These are phyloP conservation scores for Perognathus longimembris DNA, from an alignment of 2,113 vertebrate species.

Conservation along the genomic window DNA sequence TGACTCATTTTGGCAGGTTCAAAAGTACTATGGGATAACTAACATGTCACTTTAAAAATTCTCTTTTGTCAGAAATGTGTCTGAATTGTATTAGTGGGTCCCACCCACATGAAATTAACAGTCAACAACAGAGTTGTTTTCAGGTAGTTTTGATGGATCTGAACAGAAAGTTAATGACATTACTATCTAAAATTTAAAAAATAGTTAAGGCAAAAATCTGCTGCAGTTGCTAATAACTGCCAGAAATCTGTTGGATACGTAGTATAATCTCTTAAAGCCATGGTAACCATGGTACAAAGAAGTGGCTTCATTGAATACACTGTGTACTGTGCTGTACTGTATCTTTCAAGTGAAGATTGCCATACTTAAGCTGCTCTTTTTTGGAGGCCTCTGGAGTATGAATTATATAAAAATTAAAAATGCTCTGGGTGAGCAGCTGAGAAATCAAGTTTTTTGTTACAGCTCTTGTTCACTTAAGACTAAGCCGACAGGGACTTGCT, in stretches of 20 bases:
- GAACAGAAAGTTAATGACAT: conserved; percentile 76
- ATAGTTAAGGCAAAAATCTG: conserved; percentile 75
- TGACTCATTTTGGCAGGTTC: conserved; percentile 19
- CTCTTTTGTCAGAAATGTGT: conserved; percentile 39
- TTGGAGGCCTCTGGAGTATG: conserved; percentile 65
- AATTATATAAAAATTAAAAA: conserved; percentile 80
- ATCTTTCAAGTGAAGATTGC: conserved; percentile 64
- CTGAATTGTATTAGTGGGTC: not conserved
- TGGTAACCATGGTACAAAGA: conserved; percentile 78
- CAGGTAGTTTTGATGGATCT: conserved; percentile 66
- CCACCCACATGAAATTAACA: not conserved
- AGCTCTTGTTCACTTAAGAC: not conserved
- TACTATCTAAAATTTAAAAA: not conserved
- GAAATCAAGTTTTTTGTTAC: conserved; percentile 56
- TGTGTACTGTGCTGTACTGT: conserved; percentile 63
- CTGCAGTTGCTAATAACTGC: conserved; percentile 71
- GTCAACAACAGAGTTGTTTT: not conserved
- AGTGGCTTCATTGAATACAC: conserved; percentile 75
- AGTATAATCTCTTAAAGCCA: conserved; percentile 81
- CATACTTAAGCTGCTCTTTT: conserved; percentile 78
- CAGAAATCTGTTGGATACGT: conserved; percentile 73
- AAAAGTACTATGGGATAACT: not conserved
- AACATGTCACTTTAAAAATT: not conserved
- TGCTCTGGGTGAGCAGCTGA: conserved; percentile 66
- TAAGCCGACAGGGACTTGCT: conserved; percentile 25